Evolutionary conservation across 2,797 vertebrate species (phyloP).

Genomic region (Poecilia picta): DNA sequence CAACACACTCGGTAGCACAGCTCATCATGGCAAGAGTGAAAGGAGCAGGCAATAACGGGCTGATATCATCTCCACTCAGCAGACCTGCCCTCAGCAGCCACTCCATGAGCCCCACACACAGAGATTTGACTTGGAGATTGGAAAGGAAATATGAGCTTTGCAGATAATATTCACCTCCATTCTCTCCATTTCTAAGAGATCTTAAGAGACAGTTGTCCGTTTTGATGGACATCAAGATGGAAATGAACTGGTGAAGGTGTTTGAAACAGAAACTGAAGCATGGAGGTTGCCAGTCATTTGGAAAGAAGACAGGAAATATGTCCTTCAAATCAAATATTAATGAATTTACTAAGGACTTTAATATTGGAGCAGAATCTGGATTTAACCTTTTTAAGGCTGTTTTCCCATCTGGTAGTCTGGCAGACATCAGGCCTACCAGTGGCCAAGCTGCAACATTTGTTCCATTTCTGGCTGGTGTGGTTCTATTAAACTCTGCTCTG

Average conservation of each 20-base stretch:
- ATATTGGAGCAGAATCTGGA: not conserved
- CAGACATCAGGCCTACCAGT: not conserved
- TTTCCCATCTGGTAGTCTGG: not conserved
- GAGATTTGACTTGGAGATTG: slow-evolving; percentile 37
- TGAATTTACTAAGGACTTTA: not conserved
- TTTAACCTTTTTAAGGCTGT: not conserved
- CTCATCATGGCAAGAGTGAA: slow-evolving; percentile 91
- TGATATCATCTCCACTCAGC: slow-evolving; percentile 92
- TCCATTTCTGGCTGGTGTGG: too few relatives aligned
- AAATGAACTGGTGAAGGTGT: not conserved
- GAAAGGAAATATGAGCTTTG: not conserved
- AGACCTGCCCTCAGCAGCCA: slow-evolving; percentile 42
- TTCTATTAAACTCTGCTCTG: not conserved
- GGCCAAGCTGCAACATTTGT: not conserved
- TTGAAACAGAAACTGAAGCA: not conserved
- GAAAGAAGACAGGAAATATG: not conserved
- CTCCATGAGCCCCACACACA: slow-evolving; percentile 33
- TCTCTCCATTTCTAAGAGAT: slow-evolving; percentile 1
- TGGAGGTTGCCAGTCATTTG: not conserved
- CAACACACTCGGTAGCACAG: slow-evolving; percentile 94
- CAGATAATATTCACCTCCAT: not conserved
- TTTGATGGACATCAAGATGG: not conserved
- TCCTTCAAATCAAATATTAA: not conserved
- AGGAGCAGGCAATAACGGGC: slow-evolving; percentile 86
- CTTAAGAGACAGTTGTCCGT: not conserved